phyloP scores from a whole-genome alignment of 2,797 vertebrate genomes.

The Arremon aurantiirostris region DNA sequence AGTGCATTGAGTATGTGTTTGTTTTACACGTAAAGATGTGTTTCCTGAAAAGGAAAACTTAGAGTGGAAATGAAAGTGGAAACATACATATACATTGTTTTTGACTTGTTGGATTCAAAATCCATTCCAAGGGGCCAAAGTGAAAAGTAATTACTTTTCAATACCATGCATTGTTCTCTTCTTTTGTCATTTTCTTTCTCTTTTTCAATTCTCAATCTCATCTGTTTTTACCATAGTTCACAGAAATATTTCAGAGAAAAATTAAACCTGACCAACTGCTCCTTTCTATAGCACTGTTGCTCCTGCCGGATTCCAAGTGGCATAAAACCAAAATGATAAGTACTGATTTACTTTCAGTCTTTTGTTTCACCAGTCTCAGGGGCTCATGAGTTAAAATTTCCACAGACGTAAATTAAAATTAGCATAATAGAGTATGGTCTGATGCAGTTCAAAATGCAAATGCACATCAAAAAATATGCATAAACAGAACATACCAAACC shows the following conservation, averaged over 20 bases:
- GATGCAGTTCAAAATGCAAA: not conserved
- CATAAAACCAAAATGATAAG: not conserved
- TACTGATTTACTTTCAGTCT: not conserved
- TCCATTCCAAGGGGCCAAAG: not conserved
- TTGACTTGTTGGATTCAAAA: not conserved
- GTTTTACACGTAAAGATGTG: not conserved
- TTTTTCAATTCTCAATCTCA: not conserved
- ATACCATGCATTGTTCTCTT: not conserved
- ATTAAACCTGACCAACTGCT: not conserved
- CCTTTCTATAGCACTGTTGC: not conserved
- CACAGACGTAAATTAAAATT: too few species aligned
- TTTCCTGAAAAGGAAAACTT: not conserved
- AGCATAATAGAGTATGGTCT: too few species aligned
- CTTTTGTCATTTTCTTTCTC: not conserved
- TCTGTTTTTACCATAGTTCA: slow-evolving; percentile 3
- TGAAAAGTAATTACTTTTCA: not conserved
- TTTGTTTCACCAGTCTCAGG: not conserved
- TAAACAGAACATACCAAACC: not conserved
- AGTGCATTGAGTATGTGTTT: not conserved
- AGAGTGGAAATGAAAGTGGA: not conserved
- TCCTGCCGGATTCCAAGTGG: not conserved
- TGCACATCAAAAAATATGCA: not conserved
- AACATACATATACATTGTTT: not conserved
- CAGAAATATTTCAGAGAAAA: slow-evolving; percentile 8
- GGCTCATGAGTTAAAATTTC: not conserved